phyloP scores from a whole-genome alignment of 2,113 vertebrate genomes.

The Ursus arctos region DNA sequence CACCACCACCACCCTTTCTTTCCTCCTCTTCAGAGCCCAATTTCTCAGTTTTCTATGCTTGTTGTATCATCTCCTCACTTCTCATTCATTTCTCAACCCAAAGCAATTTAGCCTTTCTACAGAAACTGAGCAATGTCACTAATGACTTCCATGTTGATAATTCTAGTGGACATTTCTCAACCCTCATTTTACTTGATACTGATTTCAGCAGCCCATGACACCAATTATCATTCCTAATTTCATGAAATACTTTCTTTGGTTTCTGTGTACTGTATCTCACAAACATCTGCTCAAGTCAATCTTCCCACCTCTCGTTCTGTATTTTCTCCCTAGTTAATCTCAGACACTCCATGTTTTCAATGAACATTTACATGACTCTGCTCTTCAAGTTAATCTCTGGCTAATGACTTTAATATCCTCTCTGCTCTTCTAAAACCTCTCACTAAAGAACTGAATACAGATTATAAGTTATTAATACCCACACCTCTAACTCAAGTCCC shows the following conservation, averaged over 20 bases:
- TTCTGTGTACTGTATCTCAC: neutral
- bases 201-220: neutral
- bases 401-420: slow-evolving; percentile 17
- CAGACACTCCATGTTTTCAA: slow-evolving; percentile 30
- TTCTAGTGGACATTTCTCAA: slow-evolving; percentile 26
- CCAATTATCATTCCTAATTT: neutral
- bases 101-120: neutral
- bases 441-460: slow-evolving; percentile 1
- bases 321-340: slow-evolving; percentile 28
- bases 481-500: neutral
- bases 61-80: slow-evolving; percentile 3
- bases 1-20: neutral
- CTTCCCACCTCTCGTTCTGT: neutral
- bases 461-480: neutral
- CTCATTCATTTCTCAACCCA: slow-evolving; percentile 1
- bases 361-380: slow-evolving; percentile 44
- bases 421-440: neutral
- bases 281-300: neutral
- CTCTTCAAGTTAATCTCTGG: slow-evolving; percentile 29
- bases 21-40: neutral
- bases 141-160: neutral
- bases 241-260: slow-evolving; percentile 37
- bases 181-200: neutral
- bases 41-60: slow-evolving; percentile 8
- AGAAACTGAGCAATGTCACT: neutral